These are phyloP conservation scores for Morpho helenor DNA, from an alignment of 2,888 invertebrate genomes.

Conservation along the genomic window DNA sequence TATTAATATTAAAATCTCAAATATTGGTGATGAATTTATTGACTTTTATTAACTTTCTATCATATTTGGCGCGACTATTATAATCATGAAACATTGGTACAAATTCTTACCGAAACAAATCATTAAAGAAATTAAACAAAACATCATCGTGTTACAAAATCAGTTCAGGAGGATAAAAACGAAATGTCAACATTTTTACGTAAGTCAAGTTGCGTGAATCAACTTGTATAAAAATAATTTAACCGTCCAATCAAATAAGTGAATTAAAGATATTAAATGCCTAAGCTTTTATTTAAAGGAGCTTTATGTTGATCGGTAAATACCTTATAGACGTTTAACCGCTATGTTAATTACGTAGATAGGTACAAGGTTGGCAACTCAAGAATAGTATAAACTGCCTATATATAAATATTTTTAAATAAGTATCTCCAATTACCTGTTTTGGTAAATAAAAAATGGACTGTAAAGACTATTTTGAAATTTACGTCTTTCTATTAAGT, in stretches of 20 bases:
- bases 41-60: too few relatives aligned
- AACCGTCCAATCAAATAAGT: conserved; percentile 3
- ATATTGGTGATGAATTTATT: too few relatives aligned
- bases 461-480: too few relatives aligned
- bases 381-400: neutral
- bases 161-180: conserved; percentile 8
- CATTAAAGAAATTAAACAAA: conserved; percentile 12
- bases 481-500: too few relatives aligned
- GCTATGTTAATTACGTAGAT: conserved; percentile 22
- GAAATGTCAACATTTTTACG: conserved; percentile 14
- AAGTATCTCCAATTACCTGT: too few relatives aligned
- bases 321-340: conserved; percentile 15
- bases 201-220: conserved; percentile 12
- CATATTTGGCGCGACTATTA: neutral
- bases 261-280: conserved; percentile 1
- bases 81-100: neutral
- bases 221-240: conserved; percentile 9
- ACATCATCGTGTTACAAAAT: conserved; percentile 10
- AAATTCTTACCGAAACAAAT: conserved; percentile 5
- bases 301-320: conserved; percentile 11
- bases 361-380: conserved; percentile 20
- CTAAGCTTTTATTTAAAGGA: conserved; percentile 4
- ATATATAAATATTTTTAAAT: too few relatives aligned
- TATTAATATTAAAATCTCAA: too few relatives aligned
- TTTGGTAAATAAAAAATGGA: too few relatives aligned